Conservation (phyloP, 2,113 vertebrate species). For the Rhizomys pruinosus region DNA sequence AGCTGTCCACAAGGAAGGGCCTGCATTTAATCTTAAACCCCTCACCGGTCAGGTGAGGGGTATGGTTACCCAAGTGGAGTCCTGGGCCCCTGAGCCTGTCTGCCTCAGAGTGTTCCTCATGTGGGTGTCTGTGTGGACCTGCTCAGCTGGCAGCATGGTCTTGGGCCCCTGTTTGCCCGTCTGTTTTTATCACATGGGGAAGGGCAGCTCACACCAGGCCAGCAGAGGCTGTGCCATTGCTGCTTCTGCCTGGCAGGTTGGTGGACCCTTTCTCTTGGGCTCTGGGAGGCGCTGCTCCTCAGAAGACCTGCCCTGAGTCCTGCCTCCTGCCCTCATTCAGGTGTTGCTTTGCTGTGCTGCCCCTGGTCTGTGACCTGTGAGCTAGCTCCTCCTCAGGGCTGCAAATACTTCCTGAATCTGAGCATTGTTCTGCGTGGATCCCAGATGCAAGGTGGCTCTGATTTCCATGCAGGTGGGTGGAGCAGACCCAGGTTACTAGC, state of each 20-base stretch:
- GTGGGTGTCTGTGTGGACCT: neutral
- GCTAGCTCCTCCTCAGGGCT: neutral
- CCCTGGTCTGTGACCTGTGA: neutral
- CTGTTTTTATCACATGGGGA: neutral
- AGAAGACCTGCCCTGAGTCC: neutral
- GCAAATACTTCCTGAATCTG: neutral
- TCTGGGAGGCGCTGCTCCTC: too few relatives aligned
- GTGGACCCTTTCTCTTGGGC: accelerated
- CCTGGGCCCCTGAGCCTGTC: neutral
- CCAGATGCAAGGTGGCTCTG: accelerated
- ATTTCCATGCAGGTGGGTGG: neutral
- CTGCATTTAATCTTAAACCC: too few relatives aligned
- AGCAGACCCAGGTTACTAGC: neutral
- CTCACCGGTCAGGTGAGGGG: neutral
- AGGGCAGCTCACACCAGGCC: neutral
- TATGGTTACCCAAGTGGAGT: neutral
- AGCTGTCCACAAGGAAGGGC: too few relatives aligned
- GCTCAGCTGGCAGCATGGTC: neutral
- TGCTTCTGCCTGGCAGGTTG: neutral
- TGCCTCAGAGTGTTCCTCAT: neutral
- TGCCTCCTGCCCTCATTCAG: neutral
- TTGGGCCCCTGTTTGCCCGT: neutral
- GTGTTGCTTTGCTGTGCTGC: neutral
- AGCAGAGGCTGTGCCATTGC: neutral
- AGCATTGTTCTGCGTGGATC: too few relatives aligned